These are phyloP conservation scores for Cheilosia pagana DNA, from an alignment of 2,888 invertebrate genomes.

Conservation along the genomic window DNA sequence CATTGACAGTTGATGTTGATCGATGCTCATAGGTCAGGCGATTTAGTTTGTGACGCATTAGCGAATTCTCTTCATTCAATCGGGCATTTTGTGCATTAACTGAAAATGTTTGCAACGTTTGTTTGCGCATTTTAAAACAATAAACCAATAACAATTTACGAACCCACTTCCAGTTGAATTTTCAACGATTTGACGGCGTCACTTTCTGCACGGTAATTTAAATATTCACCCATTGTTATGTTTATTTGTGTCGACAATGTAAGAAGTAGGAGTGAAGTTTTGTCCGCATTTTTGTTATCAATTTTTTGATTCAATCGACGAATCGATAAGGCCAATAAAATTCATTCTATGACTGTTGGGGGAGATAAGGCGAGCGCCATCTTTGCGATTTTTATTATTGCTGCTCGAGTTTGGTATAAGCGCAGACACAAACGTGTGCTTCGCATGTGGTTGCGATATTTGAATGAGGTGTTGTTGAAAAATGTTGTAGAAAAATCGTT, in stretches of 20 bases:
- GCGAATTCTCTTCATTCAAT: conserved; percentile 79
- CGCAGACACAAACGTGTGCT: no score
- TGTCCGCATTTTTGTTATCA: no score
- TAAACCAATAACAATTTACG: conserved; percentile 19
- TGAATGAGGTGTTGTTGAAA: no score
- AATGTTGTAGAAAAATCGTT: no score
- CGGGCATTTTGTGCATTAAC: conserved; percentile 78
- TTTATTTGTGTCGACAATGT: neutral
- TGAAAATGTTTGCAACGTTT: conserved; percentile 41
- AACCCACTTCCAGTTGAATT: conserved; percentile 61
- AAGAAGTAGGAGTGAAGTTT: neutral
- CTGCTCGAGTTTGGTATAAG: no score
- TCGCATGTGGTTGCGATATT: no score
- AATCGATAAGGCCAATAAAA: no score
- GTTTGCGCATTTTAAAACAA: no score
- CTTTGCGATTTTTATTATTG: no score
- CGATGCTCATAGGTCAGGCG: conserved; percentile 76
- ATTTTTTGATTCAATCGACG: no score
- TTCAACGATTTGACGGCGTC: conserved; percentile 44
- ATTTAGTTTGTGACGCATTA: conserved; percentile 78
- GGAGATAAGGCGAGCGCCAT: no score
- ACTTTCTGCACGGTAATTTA: conserved; percentile 34
- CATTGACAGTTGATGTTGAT: conserved; percentile 77
- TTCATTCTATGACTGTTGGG: no score
- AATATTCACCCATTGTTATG: conserved; percentile 21